Base-by-base conservation (phyloP, 2,797 vertebrate genomes). In the Knipowitschia caucasica region DNA sequence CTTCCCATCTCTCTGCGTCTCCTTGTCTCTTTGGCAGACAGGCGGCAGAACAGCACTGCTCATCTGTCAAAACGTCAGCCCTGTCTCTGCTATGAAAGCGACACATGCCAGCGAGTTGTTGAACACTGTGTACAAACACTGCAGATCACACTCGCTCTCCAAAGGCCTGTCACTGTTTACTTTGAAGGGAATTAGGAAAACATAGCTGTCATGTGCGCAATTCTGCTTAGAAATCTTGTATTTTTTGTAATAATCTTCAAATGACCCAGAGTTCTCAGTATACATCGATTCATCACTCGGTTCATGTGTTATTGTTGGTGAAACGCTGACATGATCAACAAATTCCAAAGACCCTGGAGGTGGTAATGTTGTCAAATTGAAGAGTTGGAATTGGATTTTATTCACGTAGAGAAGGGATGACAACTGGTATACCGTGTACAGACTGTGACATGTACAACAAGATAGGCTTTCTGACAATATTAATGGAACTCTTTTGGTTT, bases 1-100 rank as follows among this genome's bases (percentile, higher is more conserved):
- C 78, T 80, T 63, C 42, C 51, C 69, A 59, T 83, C 75, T 82
- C 73, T 68, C 69, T 27, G 51, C 64, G 70, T 14, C 40, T 24
- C 40, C 74, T 64, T 27, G 65, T 18, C 27, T 42, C 29, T 51
- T 25, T 76, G 73, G 78, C 72, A 85, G 81, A 67, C 62, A 54
- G 71, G 74, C 78, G 30, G 62, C 53, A 54, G 52, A 64, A 64
- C 71, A 40, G 64, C 69, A 36, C 55, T 7, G 12, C 63, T 77
- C 71, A 70, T 83, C 86, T 86, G 84, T 90, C 85, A 87, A 80
- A 80, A 81, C 59, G 79, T 85, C 86, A 83, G 69, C 50, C 17
- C 53, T 51, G 72, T 76, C 75, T 80, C 61, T 58, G 56, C 70
- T 65, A 83, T 75, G 72, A 87, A 85, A 78, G 74, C 53, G 56